These are phyloP conservation scores for Ashinkailepas kermadecensis DNA, from an alignment of 2,888 invertebrate species.

Conservation along the genomic window DNA sequence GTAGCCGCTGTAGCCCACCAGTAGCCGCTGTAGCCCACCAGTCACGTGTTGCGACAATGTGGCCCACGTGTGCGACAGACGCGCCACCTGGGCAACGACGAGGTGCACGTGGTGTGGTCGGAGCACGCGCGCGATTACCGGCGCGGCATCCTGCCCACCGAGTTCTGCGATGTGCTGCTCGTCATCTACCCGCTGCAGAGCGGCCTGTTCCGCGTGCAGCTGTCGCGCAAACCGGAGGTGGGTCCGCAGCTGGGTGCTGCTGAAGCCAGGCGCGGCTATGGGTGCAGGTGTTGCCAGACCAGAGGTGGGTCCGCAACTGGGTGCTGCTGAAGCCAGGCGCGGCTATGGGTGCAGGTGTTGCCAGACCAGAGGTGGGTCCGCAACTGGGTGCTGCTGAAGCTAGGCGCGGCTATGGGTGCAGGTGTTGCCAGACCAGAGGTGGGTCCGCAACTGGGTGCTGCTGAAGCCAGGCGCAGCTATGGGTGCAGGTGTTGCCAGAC, in stretches of 20 bases:
- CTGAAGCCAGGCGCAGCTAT: too few relatives aligned
- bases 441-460: conserved; percentile 37
- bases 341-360: neutral
- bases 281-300: conserved; percentile 49
- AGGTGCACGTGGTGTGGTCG: conserved; percentile 98
- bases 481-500: neutral
- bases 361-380: conserved; percentile 64
- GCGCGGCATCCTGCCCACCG: conserved; percentile 93
- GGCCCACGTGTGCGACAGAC: conserved; percentile 51
- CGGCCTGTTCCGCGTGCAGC: conserved; percentile 77
- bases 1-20: too few relatives aligned
- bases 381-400: neutral
- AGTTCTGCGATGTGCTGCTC: conserved; percentile 97
- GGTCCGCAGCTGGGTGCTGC: conserved; percentile 36
- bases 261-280: too few relatives aligned
- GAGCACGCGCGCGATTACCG: conserved; percentile 93
- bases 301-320: conserved; percentile 53
- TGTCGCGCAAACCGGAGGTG: conserved; percentile 78
- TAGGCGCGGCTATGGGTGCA: too few relatives aligned
- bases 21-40: too few relatives aligned
- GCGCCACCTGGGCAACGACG: conserved; percentile 93
- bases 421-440: conserved; percentile 61
- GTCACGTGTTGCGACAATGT: too few relatives aligned
- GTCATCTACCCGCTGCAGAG: conserved; percentile 84
- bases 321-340: too few relatives aligned